Evolutionary conservation across 2,797 vertebrate species (phyloP).

Genomic region (Gymnopithys bicolor): DNA sequence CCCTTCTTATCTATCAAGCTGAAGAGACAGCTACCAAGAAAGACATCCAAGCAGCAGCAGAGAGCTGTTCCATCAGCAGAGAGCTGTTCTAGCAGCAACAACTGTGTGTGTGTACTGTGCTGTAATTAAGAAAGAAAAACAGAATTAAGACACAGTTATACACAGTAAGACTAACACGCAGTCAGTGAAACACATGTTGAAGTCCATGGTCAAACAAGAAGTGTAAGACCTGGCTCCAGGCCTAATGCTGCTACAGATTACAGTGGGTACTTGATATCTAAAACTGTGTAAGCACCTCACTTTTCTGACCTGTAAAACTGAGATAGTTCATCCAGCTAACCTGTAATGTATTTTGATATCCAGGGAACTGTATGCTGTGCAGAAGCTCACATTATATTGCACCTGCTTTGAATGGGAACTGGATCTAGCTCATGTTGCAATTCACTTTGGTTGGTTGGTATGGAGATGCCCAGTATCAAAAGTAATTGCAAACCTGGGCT

Average conservation of each 20-base stretch:
- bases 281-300: not conserved
- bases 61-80: not conserved
- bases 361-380: not conserved
- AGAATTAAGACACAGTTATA: no score
- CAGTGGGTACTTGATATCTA: not conserved
- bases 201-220: accelerated
- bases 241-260: not conserved
- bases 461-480: not conserved
- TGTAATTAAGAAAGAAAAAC: not conserved
- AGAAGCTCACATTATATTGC: not conserved
- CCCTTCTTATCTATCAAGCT: not conserved
- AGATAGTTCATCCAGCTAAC: not conserved
- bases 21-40: not conserved
- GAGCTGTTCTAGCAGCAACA: not conserved
- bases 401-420: not conserved
- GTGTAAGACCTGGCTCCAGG: not conserved
- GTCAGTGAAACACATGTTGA: not conserved
- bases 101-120: not conserved
- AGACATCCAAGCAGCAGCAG: not conserved
- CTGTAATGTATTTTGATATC: not conserved
- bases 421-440: not conserved
- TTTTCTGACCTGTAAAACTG: not conserved
- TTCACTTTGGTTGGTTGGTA: not conserved
- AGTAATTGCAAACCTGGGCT: not conserved
- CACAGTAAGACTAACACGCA: no score